Base-by-base conservation (phyloP, 35 echinoderm and acorn worm genomes). In the Heliocidaris tuberculata region DNA sequence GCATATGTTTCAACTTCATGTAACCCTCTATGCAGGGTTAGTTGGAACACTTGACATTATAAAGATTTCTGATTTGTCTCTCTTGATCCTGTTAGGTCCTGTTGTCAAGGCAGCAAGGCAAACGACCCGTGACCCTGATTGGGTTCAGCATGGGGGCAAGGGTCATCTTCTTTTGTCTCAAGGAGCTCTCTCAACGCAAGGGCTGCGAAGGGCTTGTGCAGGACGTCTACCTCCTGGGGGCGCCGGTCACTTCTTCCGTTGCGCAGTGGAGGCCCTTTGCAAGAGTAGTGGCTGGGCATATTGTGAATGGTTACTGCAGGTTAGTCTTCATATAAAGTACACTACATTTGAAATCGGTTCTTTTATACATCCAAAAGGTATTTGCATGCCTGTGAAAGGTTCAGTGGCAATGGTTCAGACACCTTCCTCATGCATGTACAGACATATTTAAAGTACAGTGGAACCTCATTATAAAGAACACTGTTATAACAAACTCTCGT, bases 111-210 rank as follows among this genome's bases (percentile, higher is more conserved):
- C 95, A 94, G 47, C 92, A 93, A 96, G 98, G 98, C 42, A 99
- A 99, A 91, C 95, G 98, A 94, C 98, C 98, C 47, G 95, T 97
- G 32, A 99, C 98, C 31, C 88, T 99, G 21, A 95, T 99, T 16
- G 98, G 98, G 0, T 99, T 99, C 86, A 99, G 98, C 94, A 96
- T 99, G 96, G 98, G 98, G 49, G 98, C 98, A 13, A 96, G 97
- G 85, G 97, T 97, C 6, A 97, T 99, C 56, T 99, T 96, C 94
- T 97, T 96, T 59, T 97, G 97, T 61, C 96, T 99, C 17, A 94
- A 97, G 48, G 97, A 97, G 88, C 60, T 99, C 60, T 88, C 97
- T 60, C 48, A 92, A 59, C 95, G 98, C 47, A 97, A 96, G 96
- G 98, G 97, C 50, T 96, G 86, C 89, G 98, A 99, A 85, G 98